Percentiles rank a stretch among this genome's conserved stretches.
phyloP scores from a whole-genome alignment of 2,113 vertebrate genomes.

The Hipposideros armiger region DNA sequence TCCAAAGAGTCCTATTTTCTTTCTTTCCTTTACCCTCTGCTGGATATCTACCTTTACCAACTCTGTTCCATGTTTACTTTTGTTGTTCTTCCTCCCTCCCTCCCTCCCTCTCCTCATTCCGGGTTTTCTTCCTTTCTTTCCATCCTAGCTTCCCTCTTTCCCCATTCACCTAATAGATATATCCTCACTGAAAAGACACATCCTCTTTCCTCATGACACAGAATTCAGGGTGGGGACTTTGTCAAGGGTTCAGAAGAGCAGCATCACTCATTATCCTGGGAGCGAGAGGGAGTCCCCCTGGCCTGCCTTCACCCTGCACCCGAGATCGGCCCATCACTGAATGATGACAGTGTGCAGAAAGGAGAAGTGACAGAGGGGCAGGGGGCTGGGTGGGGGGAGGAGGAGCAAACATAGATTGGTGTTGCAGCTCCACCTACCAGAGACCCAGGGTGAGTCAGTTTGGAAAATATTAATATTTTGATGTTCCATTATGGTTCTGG shows the following conservation, averaged over 20 bases:
- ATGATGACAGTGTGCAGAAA: background rate
- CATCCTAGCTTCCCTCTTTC: too few species aligned
- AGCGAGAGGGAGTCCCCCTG: background rate
- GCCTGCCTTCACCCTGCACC: background rate
- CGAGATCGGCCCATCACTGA: rapidly evolving
- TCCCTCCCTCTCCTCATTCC: background rate
- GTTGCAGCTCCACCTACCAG: background rate
- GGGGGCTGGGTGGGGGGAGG: background rate
- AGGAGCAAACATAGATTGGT: background rate
- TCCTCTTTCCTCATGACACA: background rate
- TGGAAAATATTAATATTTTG: conserved; percentile 64
- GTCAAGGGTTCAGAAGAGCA: background rate
- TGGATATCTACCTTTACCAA: background rate
- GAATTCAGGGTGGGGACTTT: background rate
- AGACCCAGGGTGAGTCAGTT: background rate
- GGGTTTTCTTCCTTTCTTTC: background rate
- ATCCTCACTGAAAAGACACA: background rate
- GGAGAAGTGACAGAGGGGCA: background rate
- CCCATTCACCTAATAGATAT: background rate
- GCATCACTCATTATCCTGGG: background rate
- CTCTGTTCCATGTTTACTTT: background rate
- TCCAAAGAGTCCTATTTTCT: background rate
- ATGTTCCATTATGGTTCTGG: conserved; percentile 53
- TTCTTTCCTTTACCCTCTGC: background rate
- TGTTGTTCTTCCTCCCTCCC: background rate